Evolutionary conservation across 2,113 vertebrate genomes (phyloP).

Genomic region (Alligator sinensis): DNA sequence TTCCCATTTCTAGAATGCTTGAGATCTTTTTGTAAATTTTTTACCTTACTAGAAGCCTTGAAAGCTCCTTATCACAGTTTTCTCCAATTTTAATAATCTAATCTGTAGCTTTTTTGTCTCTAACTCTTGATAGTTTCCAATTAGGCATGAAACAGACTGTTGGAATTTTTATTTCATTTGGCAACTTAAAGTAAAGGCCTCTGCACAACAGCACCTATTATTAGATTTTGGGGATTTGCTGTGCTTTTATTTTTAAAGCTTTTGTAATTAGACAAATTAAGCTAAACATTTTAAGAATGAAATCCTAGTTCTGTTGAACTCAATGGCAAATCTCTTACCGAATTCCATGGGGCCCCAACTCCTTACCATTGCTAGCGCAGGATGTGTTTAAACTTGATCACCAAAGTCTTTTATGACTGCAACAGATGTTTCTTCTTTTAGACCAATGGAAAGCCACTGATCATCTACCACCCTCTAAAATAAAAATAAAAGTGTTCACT

Average conservation of each 20-base stretch:
- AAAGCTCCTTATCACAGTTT: fast-evolving
- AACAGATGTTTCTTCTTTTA: slow-evolving; percentile 67
- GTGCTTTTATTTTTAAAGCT: slow-evolving; percentile 39
- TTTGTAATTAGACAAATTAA: not conserved
- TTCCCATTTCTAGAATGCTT: not conserved
- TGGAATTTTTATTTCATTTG: slow-evolving; percentile 4
- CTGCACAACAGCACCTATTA: not conserved
- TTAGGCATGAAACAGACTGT: not conserved
- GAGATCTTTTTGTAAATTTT: not conserved
- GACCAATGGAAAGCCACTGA: slow-evolving; percentile 62
- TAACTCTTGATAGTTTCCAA: not conserved
- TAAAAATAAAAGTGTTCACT: slow-evolving; percentile 70
- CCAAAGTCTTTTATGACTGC: slow-evolving; percentile 60
- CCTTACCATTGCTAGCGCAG: slow-evolving; percentile 56
- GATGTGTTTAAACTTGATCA: slow-evolving; percentile 68
- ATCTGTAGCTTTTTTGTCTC: not conserved
- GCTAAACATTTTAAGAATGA: slow-evolving; percentile 6
- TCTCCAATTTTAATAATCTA: not conserved
- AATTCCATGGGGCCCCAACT: slow-evolving; percentile 28
- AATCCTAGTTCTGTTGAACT: slow-evolving; percentile 22
- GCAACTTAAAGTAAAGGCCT: not conserved
- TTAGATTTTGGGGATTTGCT: not conserved
- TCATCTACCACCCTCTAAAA: slow-evolving; percentile 60
- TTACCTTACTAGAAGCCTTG: not conserved
- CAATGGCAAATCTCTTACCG: not conserved